Conservation (phyloP, 2,888 invertebrate species). For the Ditula angustiorana region DNA sequence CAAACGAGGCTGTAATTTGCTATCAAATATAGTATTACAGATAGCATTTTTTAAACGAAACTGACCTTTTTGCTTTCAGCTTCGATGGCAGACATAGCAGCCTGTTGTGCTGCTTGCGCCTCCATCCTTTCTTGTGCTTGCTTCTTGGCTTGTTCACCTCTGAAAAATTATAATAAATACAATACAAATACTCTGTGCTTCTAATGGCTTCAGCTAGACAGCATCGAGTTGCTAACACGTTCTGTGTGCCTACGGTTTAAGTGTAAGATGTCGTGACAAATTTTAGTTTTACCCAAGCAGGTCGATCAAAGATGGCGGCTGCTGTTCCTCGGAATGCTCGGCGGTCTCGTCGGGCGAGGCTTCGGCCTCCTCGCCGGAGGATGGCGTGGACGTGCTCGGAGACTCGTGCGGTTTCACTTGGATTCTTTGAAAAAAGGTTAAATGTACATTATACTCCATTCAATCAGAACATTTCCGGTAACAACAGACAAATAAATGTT, state of each 20-base stretch:
- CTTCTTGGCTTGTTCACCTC: slow-evolving; percentile 93
- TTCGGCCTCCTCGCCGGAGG: slow-evolving; percentile 90
- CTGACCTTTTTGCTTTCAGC: slow-evolving; percentile 90
- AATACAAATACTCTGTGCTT: too few species aligned
- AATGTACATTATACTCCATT: too few species aligned
- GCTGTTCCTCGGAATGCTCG: slow-evolving; percentile 75
- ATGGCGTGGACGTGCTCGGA: slow-evolving; percentile 88
- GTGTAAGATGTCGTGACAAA: too few species aligned
- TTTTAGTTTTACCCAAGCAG: slow-evolving; percentile 91
- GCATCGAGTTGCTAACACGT: too few species aligned
- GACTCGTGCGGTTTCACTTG: slow-evolving; percentile 92
- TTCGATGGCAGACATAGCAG: slow-evolving; percentile 95
- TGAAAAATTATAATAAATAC: slow-evolving; percentile 57
- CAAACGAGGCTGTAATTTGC: too few species aligned
- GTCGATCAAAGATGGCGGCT: slow-evolving; percentile 90
- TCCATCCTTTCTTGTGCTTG: slow-evolving; percentile 92
- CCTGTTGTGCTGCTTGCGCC: slow-evolving; percentile 95
- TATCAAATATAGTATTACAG: too few species aligned
- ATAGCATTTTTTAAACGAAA: too few species aligned
- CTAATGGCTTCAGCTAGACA: too few species aligned
- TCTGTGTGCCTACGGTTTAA: too few species aligned
- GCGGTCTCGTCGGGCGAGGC: slow-evolving; percentile 88
- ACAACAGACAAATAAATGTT: too few species aligned
- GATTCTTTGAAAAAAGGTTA: slow-evolving; percentile 76
- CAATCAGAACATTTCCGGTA: too few species aligned